These are phyloP conservation scores for Orchesellides sinensis DNA, from an alignment of 2,888 invertebrate genomes.

Conservation along the genomic window DNA sequence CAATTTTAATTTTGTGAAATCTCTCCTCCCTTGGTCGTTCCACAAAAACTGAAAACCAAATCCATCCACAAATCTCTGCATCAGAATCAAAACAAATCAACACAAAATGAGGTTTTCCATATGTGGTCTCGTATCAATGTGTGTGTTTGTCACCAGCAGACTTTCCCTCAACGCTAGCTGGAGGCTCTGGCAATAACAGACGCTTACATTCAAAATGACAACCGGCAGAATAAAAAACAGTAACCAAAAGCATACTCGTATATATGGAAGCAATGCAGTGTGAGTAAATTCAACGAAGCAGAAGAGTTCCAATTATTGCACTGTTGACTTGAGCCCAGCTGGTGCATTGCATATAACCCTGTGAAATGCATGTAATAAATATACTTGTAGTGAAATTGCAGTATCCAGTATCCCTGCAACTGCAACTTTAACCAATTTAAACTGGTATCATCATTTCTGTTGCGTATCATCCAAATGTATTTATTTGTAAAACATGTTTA, in stretches of 20 bases:
- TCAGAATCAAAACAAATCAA: constrained; percentile 40
- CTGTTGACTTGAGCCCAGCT: background rate
- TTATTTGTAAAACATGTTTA: constrained; percentile 6
- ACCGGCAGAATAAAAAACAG: constrained; percentile 46
- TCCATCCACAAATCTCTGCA: constrained; percentile 45
- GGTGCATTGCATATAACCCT: background rate
- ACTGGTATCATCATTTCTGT: no score
- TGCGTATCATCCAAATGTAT: no score
- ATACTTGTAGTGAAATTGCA: no score
- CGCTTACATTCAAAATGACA: constrained; percentile 49
- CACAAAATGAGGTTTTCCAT: constrained; percentile 58
- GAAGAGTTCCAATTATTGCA: constrained; percentile 16
- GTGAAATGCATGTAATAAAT: background rate
- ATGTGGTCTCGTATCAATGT: constrained; percentile 61
- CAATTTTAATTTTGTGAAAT: constrained; percentile 50
- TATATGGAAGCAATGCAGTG: constrained; percentile 23
- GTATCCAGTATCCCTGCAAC: no score
- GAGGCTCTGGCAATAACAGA: constrained; percentile 24
- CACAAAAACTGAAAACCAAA: background rate
- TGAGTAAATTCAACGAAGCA: constrained; percentile 32
- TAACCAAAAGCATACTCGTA: constrained; percentile 4
- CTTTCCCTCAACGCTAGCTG: constrained; percentile 42
- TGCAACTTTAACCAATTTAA: no score
- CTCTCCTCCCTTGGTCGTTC: no score
- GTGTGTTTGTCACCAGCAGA: constrained; percentile 65